Conservation (phyloP, 1,140 invertebrate genomes). For the Drosophila insularis region DNA sequence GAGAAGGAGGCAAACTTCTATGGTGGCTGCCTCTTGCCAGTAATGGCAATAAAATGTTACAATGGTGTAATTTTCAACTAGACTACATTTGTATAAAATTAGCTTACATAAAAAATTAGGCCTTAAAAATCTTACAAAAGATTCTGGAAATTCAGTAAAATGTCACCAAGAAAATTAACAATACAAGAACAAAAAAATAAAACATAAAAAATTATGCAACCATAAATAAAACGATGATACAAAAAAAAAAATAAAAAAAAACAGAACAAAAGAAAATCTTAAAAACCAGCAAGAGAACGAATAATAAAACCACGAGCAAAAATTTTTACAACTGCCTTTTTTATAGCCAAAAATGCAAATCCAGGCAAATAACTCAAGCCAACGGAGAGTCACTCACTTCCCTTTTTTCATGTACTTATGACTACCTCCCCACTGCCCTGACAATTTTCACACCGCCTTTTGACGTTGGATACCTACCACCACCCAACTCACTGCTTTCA, state of each 20-base stretch:
- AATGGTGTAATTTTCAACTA: not conserved
- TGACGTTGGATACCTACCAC: too few relatives aligned
- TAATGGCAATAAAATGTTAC: not conserved
- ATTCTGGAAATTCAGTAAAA: not conserved
- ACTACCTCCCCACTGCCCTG: not conserved
- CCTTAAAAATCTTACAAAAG: not conserved
- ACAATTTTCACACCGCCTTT: slow-evolving; percentile 15
- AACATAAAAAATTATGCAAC: slow-evolving; percentile 45
- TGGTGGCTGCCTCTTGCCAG: not conserved
- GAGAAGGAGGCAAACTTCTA: not conserved
- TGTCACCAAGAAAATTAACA: slow-evolving; percentile 32
- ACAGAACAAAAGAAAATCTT: slow-evolving; percentile 6
- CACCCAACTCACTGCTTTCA: slow-evolving; percentile 6
- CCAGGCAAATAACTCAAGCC: slow-evolving; percentile 48
- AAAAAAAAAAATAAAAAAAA: slow-evolving; percentile 10
- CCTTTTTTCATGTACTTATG: not conserved
- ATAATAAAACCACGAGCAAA: not conserved
- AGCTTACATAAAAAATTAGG: not conserved
- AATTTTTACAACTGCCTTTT: slow-evolving; percentile 33
- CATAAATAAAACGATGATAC: slow-evolving; percentile 50
- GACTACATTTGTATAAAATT: not conserved
- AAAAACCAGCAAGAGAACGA: not conserved
- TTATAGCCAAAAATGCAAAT: slow-evolving; percentile 60
- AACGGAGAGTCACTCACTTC: slow-evolving; percentile 29
- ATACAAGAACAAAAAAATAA: slow-evolving; percentile 3